Evolutionary conservation across 2,888 invertebrate species (phyloP).

Genomic region (Spodoptera picta): DNA sequence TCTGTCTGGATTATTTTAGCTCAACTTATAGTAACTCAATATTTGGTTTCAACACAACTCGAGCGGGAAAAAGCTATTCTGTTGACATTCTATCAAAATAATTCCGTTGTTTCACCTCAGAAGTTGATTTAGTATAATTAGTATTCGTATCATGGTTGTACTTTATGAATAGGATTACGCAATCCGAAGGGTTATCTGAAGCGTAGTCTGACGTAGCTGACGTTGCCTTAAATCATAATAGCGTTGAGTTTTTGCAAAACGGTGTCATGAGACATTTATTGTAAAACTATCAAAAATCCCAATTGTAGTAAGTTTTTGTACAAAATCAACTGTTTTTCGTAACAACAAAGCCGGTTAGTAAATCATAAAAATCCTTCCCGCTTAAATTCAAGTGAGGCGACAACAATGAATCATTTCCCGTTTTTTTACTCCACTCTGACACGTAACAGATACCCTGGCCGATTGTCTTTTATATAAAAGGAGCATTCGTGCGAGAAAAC

Average conservation of each 20-base stretch:
- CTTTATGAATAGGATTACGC: conserved; percentile 13
- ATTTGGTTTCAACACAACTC: conserved; percentile 12
- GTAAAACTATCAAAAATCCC: background rate
- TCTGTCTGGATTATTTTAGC: too few relatives aligned
- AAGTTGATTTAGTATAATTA: conserved; percentile 20
- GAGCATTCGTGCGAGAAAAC: conserved; percentile 11
- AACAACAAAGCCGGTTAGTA: conserved; percentile 23
- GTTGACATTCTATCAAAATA: conserved; percentile 22
- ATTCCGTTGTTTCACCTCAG: conserved; percentile 24
- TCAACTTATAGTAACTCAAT: conserved; percentile 4
- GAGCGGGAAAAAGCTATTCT: conserved; percentile 11
- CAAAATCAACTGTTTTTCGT: conserved; percentile 13
- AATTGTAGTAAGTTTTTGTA: conserved; percentile 24
- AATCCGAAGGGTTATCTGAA: conserved; percentile 8
- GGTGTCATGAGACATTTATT: conserved; percentile 1
- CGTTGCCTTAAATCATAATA: background rate
- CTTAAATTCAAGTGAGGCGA: conserved; percentile 15
- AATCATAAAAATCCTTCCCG: conserved; percentile 21
- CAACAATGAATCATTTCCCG: conserved; percentile 28
- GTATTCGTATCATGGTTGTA: background rate
- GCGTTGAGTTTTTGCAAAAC: conserved; percentile 2
- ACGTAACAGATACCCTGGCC: conserved; percentile 25
- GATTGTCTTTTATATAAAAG: conserved; percentile 33
- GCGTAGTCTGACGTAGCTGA: background rate
- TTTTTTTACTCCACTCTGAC: conserved; percentile 24